Evolutionary conservation across 1,140 invertebrate species (phyloP), one percentile per base, ranked within the genome.

Genomic region (Maniola jurtina): DNA sequence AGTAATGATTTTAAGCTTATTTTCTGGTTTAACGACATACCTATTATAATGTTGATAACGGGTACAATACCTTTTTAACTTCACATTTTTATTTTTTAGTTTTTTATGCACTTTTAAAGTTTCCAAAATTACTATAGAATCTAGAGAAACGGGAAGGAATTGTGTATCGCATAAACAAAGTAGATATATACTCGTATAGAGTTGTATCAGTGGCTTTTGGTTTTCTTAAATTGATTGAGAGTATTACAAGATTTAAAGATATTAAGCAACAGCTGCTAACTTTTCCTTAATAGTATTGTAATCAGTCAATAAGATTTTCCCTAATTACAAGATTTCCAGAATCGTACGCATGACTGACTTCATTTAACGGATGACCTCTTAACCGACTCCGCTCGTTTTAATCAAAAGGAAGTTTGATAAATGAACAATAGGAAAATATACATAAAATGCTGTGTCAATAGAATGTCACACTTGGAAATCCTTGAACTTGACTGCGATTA

Each of bases 321-420:
- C 38, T 64, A 68, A 60, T 63, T 64, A 47, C 50, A 47, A 13
- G 14, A 66, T 71, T 60, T 38, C 64, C 33, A 63, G 69, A 66
- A 71, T 40, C 40, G 47, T 48, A 60, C 48, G 64, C 69, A 45
- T 66, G 60, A 66, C 56, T 66, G 55, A 34, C 48, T 59, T 16
- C 36, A 55, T 45, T 66, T 61, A 66, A 42, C 36, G 40, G 55
- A 64, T 47, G 66, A 60, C 66, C 66, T 60, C 40, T 59, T 36
- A 62, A 62, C 45, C 61, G 42, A 16, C 25, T 25, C 6, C 58
- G 33, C 7, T 48, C 25, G 25, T n/a, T 48, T 48, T 61, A 48
- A 61, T 61, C 34, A 61, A 14, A 33, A 52, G 60, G 45, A 61
- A 61, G 34, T 61, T 34, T 8, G 11, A n/a, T 52, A 25, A 25